Evolutionary conservation across 1,140 invertebrate species (phyloP).

Genomic region (Arion vulgaris): DNA sequence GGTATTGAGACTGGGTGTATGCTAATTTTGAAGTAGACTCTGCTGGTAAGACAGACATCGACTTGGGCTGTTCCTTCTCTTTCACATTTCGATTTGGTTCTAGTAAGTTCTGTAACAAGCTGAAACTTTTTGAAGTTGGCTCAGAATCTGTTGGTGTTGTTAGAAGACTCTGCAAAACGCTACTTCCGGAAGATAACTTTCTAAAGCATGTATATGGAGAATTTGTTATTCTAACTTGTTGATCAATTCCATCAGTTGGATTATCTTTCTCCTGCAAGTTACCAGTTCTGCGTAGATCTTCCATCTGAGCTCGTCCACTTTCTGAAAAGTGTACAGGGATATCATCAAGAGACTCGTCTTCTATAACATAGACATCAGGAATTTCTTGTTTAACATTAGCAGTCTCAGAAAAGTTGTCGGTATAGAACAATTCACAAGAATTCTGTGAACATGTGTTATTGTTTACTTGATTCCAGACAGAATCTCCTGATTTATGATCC

Average conservation of each 20-base stretch:
- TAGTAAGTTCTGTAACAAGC: constrained; percentile 10
- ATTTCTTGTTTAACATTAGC: background rate
- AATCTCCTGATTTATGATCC: background rate
- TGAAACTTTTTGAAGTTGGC: background rate
- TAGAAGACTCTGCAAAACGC: constrained; percentile 17
- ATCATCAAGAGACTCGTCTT: background rate
- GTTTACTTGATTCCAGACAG: background rate
- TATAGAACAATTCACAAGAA: background rate
- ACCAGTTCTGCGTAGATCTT: background rate
- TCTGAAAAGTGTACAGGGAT: background rate
- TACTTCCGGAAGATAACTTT: background rate
- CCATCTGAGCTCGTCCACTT: background rate
- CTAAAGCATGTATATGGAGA: background rate
- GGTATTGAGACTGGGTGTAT: background rate
- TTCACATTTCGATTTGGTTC: background rate
- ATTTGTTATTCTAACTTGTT: background rate
- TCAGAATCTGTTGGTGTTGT: background rate
- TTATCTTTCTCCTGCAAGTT: background rate
- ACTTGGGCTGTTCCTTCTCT: background rate
- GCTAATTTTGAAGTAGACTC: background rate
- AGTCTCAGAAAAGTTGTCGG: background rate
- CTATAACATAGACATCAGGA: background rate
- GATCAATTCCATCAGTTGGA: background rate
- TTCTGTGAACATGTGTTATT: background rate
- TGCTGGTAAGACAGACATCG: background rate